Conservation (phyloP, 2,113 vertebrate genomes). For the Malurus melanocephalus region DNA sequence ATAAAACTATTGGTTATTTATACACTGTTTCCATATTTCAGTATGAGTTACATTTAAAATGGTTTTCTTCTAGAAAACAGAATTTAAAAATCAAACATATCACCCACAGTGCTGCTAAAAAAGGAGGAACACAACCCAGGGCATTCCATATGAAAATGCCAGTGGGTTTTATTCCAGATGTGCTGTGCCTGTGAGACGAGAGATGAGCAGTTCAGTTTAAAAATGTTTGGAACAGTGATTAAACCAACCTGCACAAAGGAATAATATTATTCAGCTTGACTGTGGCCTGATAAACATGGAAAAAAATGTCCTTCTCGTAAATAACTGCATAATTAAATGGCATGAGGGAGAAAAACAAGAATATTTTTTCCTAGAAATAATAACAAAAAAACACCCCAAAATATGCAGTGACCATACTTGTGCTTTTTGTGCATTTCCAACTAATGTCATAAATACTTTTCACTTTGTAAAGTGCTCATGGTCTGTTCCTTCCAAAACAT, state of each 20-base stretch:
- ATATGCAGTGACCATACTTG: accelerated
- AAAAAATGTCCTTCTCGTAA: background rate
- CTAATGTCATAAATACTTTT: background rate
- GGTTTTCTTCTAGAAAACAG: background rate
- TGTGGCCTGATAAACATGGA: background rate
- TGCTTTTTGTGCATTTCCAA: background rate
- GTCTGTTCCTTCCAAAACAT: background rate
- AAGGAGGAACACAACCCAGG: background rate
- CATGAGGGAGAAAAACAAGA: background rate
- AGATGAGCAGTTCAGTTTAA: background rate
- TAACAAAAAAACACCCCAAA: background rate
- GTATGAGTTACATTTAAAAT: background rate
- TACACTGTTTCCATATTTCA: background rate
- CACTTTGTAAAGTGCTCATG: background rate
- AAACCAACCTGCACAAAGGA: background rate
- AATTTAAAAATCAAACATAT: background rate
- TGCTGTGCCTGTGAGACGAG: background rate
- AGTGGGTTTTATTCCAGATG: background rate
- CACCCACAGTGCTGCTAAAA: background rate
- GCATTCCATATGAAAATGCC: background rate
- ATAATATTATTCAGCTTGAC: background rate
- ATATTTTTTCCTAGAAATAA: background rate
- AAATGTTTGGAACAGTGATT: background rate
- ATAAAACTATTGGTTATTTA: background rate
- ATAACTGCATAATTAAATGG: background rate